Base-by-base conservation (phyloP, 2,797 vertebrate species). In the Bovichtus diacanthus region DNA sequence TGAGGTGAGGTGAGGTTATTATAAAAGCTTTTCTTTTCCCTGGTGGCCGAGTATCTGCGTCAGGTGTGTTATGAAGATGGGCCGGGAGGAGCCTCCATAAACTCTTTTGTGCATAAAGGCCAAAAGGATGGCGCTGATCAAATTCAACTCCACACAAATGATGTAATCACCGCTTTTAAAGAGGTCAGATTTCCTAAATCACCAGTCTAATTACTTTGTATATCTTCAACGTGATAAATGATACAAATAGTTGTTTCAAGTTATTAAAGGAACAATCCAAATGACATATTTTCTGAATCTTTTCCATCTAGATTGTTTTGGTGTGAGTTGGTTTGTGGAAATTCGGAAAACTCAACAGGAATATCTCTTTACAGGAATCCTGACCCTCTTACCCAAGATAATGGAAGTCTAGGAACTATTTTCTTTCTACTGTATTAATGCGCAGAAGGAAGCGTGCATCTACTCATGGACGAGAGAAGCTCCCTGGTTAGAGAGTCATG, bases 21-120 rank as follows among this genome's bases (percentile, higher is more conserved):
- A 53, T 58, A 71, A 63, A 11, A 31, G 23, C 18, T 23, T n/a
- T 19, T 64, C 47, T 60, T 63, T 23, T 82, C 59, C 47, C 66
- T 13, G 12, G 65, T 71, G 77, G 29, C 61, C 4, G 4, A 15
- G 39, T 43, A 19, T 60, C n/a, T 49, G 68, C 34, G 11, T 82
- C 85, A 87, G 64, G 43, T 69, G 59, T 78, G 61, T 73, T 78
- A 49, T 83, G 27, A 78, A 65, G 44, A 58, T 38, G 58, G 56
- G 61, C 51, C 38, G 71, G 75, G 65, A 61, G 41, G 25, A 65
- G 68, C 62, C 25, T 47, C 10, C 34, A 68, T 64, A 47, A 68
- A 60, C 29, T 53, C 72, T 62, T 78, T 84, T 88, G 84, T 77
- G 53, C 23, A 18, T 58, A 18, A 79, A 59, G 21, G n/a, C 27